Evolutionary conservation across 2,888 invertebrate species (phyloP), one percentile per base, ranked within the genome.

Genomic region (Entomobrya proxima): DNA sequence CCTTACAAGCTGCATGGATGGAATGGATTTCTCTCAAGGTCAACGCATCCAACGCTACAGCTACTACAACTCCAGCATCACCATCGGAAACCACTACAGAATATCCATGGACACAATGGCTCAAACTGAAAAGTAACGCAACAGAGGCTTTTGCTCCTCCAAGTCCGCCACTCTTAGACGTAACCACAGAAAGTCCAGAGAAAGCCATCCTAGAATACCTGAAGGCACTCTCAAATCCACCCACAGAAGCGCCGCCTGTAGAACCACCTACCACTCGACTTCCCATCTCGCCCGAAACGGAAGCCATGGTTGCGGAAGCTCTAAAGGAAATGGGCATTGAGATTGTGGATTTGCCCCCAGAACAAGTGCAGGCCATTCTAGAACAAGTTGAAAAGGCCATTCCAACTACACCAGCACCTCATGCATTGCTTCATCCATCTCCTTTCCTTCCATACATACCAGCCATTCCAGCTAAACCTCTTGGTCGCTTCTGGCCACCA

Each of bases 1-100:
- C 52, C 1, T 13, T 85, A 1, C 79, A 85, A 50, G 61, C 85
- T n/a, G 85, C 85, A 21, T 85, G 85, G 85, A 21, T 50, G 11
- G 85, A 85, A 7, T 85, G 79, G 83, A 40, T 82, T 18, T 44
- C 78, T 21, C 50, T 79, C 4, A 30, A 32, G 24, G 72, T 21
- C 0, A 30, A 52, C 3, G 55, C 52, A 18, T 9, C 74, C 21
- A 35, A 9, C 9, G 32, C 30, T 18, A 6, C 11, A 55, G 7
- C 30, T 40, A 50, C 74, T 11, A 50, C 47, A 74, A 27, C 74
- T 52, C 15, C 74, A 13, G 30, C 72, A 47, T 4, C 21, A 21
- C 21, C 55, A 35, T 11, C 35, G 24, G 44, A 40, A 44, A 13
- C 24, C 13, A 74, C 74, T 1, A 74, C 74, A 1, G 50, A 47